Base-by-base conservation (phyloP, 2,797 vertebrate genomes). In the Octomys mimax region DNA sequence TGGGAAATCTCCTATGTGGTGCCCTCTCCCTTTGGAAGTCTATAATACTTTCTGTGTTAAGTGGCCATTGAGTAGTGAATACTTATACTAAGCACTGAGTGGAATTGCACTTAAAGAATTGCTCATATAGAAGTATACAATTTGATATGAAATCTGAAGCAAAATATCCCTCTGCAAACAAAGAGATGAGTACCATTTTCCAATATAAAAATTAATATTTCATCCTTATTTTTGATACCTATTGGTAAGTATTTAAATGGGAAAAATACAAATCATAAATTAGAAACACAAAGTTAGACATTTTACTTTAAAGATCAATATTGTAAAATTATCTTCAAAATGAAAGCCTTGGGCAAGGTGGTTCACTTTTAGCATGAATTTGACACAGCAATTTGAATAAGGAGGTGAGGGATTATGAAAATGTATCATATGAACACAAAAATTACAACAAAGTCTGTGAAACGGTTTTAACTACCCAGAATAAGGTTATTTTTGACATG, bases 361-460 rank as follows among this genome's bases (percentile, higher is more conserved):
- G 26, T n/a, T 87, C 46, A 46, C 22, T 82, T 64, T 71, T 24
- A 85, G 6, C 36, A 2, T 91, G 33, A 21, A 2, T 89, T 78
- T 97, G 49, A 89, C 92, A 88, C 16, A 49, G 5, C 79, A 91
- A 61, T 36, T 71, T 36, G n/a, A 49, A 54, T 1, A 70, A 87
- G 12, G 26, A 71, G 4, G 12, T 46, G 7, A 39, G 2, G 5
- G 86, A 62, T 28, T 4, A 14, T 33, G 33, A 57, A 36, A 81
- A 46, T 68, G 2, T 1, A 59, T 89, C 73, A 59, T 26, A 49
- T 77, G 42, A 77, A 31, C 6, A 77, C 13, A 46, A 16, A 49
- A 46, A 49, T 49, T 62, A 33, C 3, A 88, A 64, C 42, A 68
- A 62, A 54, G 5, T 70, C 82, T 75, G 13, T 64, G 11, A 62